Evolutionary conservation across 2,797 vertebrate species (phyloP).

Genomic region (Borostomias antarcticus): DNA sequence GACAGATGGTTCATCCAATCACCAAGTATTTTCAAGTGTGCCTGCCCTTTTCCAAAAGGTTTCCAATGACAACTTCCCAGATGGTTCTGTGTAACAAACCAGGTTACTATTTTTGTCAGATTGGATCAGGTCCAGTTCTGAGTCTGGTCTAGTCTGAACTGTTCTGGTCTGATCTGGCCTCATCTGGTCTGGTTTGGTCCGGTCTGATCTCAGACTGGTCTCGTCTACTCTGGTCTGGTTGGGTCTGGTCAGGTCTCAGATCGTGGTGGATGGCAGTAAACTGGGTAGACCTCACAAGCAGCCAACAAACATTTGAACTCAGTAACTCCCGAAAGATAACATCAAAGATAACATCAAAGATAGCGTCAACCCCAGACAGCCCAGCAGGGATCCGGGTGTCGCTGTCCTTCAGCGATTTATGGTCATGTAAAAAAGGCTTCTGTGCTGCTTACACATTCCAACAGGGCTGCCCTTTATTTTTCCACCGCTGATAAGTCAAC

Average conservation of each 20-base stretch:
- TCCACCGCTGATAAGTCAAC: slow-evolving; percentile 26
- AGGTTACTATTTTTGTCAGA: too few relatives aligned
- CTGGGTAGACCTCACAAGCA: neutral
- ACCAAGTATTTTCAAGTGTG: too few relatives aligned
- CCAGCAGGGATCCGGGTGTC: slow-evolving; percentile 18
- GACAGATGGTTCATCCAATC: too few relatives aligned
- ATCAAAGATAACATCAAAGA: slow-evolving; percentile 15
- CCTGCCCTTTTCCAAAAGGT: too few relatives aligned
- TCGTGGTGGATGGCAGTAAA: slow-evolving; percentile 34
- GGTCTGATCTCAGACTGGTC: slow-evolving; percentile 3
- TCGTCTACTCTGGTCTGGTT: neutral
- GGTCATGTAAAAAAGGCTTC: slow-evolving; percentile 43
- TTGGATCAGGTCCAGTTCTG: too few relatives aligned
- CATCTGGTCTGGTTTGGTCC: slow-evolving; percentile 13
- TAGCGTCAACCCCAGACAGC: slow-evolving; percentile 27
- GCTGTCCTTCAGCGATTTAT: slow-evolving; percentile 39
- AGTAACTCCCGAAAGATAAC: slow-evolving; percentile 36
- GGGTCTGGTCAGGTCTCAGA: slow-evolving; percentile 19
- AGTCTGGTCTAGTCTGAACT: slow-evolving; percentile 21
- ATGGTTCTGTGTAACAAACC: too few relatives aligned
- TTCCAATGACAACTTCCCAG: too few relatives aligned
- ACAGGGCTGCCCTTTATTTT: slow-evolving; percentile 19
- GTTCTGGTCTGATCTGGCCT: slow-evolving; percentile 16
- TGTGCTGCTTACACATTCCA: slow-evolving; percentile 37
- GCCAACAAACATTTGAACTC: neutral